Evolutionary conservation across 2,888 invertebrate species (phyloP), one percentile per base, ranked within the genome.

Genomic region (Cephus rjabovi): DNA sequence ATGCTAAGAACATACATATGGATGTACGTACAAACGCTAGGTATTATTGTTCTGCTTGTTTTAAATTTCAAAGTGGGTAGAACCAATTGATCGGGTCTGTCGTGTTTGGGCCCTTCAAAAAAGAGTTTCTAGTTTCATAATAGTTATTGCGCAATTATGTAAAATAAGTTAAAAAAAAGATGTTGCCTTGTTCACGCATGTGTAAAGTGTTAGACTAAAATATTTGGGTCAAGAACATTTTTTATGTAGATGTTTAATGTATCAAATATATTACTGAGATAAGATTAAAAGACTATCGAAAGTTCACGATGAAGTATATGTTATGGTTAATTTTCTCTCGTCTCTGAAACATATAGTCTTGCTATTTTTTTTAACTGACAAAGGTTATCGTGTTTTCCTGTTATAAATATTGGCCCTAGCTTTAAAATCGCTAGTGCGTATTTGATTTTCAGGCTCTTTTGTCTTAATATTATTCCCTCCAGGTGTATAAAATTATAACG

Each of bases 381-480:
- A 82, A 84, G 85, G 83, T 85, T 86, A 85, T 86, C 84, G 75
- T 76, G 76, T 75, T 69, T 80, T 75, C 73, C 35, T 81, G 15
- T 37, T 11, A 56, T 35, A 80, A 81, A 83, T 84, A 82, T 83
- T 79, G 81, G 82, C 85, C 84, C 83, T 85, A 83, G 82, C 84
- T 84, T 81, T 84, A 83, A 82, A 56, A 2, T 56, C 23, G 56
- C 56, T 56, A 56, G 23, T 23, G 56, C 23, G 56, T 23, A 23
- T 56, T 56, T 56, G 1, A 23, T 23, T 56, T 56, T 56, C 23
- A 56, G 56, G 1, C 23, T 23, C 56, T 9, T 56, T 15, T 23
- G 56, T 23, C 4, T 56, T 6, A 56, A 56, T 23, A 23, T 9
- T 23, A 56, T 56, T 23, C 56, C 9, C 56, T 56, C 9, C 1